Percentiles rank a stretch among this genome's conserved stretches.
These are phyloP conservation scores for Ellobius talpinus DNA, from an alignment of 2,113 vertebrate genomes.

Conservation along the genomic window DNA sequence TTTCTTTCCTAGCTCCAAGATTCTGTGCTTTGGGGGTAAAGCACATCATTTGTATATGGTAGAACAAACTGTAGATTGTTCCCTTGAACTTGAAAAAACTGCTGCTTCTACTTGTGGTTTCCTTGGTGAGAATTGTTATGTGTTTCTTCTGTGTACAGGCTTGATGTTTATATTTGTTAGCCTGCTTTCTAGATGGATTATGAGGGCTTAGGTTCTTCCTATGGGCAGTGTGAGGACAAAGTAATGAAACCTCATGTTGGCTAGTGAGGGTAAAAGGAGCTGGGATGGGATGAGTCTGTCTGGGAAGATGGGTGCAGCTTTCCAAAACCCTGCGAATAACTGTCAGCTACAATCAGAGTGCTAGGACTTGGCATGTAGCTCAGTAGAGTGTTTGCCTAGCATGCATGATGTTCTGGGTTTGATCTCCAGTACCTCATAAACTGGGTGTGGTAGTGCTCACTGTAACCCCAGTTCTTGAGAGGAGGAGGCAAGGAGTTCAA, in stretches of 20 bases:
- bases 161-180: conserved; percentile 42
- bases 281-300: neutral
- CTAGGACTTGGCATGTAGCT: neutral
- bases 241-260: neutral
- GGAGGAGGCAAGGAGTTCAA: neutral
- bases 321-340: neutral
- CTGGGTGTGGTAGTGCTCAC: neutral
- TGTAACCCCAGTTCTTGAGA: neutral
- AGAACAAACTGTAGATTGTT: neutral
- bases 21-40: neutral
- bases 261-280: neutral
- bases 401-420: neutral
- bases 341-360: neutral
- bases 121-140: neutral
- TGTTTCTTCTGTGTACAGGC: neutral
- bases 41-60: neutral
- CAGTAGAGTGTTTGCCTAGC: neutral
- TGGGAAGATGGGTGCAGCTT: neutral
- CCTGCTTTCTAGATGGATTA: neutral
- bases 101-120: conserved; percentile 11
- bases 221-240: neutral
- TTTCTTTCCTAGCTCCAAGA: conserved; percentile 7
- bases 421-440: neutral
- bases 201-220: neutral
- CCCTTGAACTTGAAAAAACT: neutral